phyloP scores from a whole-genome alignment of 2,113 vertebrate genomes.

The Chaenocephalus aceratus region DNA sequence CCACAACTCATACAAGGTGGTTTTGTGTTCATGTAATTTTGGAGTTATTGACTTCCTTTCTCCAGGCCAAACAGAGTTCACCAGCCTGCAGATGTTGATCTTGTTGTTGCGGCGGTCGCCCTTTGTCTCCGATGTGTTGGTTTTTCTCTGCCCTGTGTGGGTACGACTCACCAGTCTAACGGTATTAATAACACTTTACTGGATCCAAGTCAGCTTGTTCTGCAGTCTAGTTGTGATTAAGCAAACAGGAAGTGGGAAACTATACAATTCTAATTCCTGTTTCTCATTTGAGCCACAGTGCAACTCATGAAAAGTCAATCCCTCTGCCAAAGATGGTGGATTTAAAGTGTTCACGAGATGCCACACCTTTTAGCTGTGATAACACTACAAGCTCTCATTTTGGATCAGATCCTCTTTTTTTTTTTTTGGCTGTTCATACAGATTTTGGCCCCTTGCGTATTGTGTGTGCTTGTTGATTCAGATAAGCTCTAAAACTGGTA shows the following conservation, averaged over 20 bases:
- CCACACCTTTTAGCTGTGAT: neutral
- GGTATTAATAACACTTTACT: slow-evolving; percentile 6
- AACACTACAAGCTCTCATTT: too few relatives aligned
- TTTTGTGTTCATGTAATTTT: slow-evolving; percentile 67
- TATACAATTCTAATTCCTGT: slow-evolving; percentile 49
- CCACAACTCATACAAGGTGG: slow-evolving; percentile 72
- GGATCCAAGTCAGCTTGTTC: slow-evolving; percentile 25
- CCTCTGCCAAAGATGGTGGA: slow-evolving; percentile 38
- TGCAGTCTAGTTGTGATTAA: slow-evolving; percentile 30
- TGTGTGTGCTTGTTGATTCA: slow-evolving; percentile 11
- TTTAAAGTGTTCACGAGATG: slow-evolving; percentile 35
- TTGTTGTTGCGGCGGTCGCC: slow-evolving; percentile 58
- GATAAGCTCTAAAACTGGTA: slow-evolving; percentile 38
- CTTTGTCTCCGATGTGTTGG: slow-evolving; percentile 60
- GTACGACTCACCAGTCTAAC: slow-evolving; percentile 3
- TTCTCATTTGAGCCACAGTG: slow-evolving; percentile 13
- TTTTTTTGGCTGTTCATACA: too few relatives aligned
- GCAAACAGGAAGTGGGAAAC: slow-evolving; percentile 49
- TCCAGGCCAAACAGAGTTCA: slow-evolving; percentile 58
- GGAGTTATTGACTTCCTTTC: slow-evolving; percentile 58
- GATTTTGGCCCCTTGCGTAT: neutral
- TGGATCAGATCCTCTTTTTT: too few relatives aligned
- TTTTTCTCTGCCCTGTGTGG: slow-evolving; percentile 31
- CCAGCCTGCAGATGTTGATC: slow-evolving; percentile 57
- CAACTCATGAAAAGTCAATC: slow-evolving; percentile 25